Evolutionary conservation across 2,888 invertebrate species (phyloP).

Genomic region (Leucophenga montana): DNA sequence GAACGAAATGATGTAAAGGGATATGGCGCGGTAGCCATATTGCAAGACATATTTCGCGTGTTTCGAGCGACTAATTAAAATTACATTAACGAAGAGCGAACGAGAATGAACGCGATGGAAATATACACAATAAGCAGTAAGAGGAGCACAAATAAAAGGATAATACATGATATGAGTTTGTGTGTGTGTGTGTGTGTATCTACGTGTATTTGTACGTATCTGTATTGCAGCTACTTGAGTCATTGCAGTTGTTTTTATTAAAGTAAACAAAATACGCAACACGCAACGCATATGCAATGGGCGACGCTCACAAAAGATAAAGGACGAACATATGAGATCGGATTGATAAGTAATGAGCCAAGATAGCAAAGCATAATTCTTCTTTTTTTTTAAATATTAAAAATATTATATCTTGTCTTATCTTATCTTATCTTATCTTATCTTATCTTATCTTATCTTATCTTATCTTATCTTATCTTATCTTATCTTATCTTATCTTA

Average conservation of each 20-base stretch:
- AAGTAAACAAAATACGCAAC: constrained; percentile 18
- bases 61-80: constrained; percentile 23
- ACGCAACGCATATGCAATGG: constrained; percentile 23
- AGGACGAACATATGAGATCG: background rate
- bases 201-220: background rate
- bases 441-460: no score
- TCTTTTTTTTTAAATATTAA: no score
- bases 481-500: no score
- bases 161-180: background rate
- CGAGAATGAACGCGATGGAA: background rate
- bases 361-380: background rate
- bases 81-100: constrained; percentile 18
- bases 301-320: background rate
- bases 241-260: constrained; percentile 11
- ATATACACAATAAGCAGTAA: background rate
- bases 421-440: no score
- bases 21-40: background rate
- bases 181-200: no score
- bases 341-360: background rate
- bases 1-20: background rate
- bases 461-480: no score
- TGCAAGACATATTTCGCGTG: constrained; percentile 23
- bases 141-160: background rate
- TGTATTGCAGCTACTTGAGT: background rate
- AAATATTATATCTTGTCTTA: no score